Percentiles rank a stretch among this genome's conserved stretches.
These are phyloP conservation scores for Sebastes paucispinis DNA, from an alignment of 2,797 vertebrate genomes.

Conservation along the genomic window DNA sequence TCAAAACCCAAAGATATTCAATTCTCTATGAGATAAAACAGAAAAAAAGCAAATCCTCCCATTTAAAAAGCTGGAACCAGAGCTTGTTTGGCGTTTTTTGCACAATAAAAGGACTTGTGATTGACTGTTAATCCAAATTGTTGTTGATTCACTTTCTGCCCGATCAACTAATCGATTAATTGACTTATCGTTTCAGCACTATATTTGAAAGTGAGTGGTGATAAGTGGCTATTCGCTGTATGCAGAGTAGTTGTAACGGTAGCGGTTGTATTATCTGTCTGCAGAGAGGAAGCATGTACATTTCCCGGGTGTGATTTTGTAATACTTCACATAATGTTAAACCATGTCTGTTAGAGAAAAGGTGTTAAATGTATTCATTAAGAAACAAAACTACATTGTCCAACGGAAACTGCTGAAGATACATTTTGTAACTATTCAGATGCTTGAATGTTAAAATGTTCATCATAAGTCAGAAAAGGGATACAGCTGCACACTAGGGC, in stretches of 20 bases:
- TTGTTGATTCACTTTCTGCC: not conserved
- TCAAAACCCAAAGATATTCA: not conserved
- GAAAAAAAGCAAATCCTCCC: not conserved
- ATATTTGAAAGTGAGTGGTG: not conserved
- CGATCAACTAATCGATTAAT: not conserved
- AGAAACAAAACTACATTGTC: not conserved
- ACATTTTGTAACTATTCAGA: not conserved
- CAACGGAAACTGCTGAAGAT: not conserved
- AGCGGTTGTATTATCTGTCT: not conserved
- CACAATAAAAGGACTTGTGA: not conserved
- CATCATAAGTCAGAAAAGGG: not conserved
- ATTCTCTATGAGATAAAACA: not conserved
- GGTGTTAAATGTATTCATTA: not conserved
- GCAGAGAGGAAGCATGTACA: not conserved
- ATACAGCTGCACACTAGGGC: not conserved
- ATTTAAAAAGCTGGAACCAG: not conserved
- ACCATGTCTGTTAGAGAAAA: not conserved
- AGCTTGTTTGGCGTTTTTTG: not conserved
- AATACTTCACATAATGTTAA: not conserved
- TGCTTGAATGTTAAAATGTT: not conserved
- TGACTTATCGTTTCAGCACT: not conserved
- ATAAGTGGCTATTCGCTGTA: not conserved
- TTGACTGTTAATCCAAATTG: not conserved
- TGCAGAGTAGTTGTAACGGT: not conserved
- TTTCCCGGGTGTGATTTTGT: not conserved